Base-by-base conservation (phyloP, 2,113 vertebrate species). In the Plotosus lineatus region DNA sequence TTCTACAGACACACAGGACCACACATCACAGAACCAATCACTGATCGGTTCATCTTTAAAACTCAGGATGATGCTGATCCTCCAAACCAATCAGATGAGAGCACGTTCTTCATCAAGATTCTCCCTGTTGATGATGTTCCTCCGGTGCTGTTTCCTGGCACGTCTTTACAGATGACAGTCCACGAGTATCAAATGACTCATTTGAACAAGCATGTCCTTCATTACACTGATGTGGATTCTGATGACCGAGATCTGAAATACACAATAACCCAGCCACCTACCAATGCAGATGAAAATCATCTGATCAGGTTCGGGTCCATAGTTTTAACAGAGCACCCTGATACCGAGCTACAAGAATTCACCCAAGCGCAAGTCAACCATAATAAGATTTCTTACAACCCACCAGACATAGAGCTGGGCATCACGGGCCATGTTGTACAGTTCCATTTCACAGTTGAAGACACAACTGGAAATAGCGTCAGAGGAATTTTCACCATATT, bases 321-420 rank as follows among this genome's bases (percentile, higher is more conserved):
- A 0, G 95, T 99, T 83, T 88, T 99, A 86, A 96, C 95, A 0
- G 97, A 98, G 23, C 92, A 92, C 81, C 94, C 94, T 0, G 89
- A 92, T 12, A 90, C 92, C 0, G 90, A 93, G 44, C 94, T 98
- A 61, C 92, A 87, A 0, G 97, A 95, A 84, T 99, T 99, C 87
- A 98, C 96, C 3, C 97, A 99, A 88, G 96, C 97, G 66, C 97
- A 99, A 91, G 88, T 98, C 73, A 98, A 99, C 85, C 96, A 98
- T 76, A 96, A 96, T 84, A 98, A 99, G 88, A 95, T 99, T 82
- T 93, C 96, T 0, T 99, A 96, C 75, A 89, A 83, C 4, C 97
- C 96, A 0, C 97, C 96, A 0, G 92, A 96, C 60, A 83, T 94
- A 12, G 96, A 98, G 75, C 89, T 98, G 3, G 97, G 97, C 0